phyloP scores from a whole-genome alignment of 1,140 invertebrate genomes.

The Cylas formicarius region DNA sequence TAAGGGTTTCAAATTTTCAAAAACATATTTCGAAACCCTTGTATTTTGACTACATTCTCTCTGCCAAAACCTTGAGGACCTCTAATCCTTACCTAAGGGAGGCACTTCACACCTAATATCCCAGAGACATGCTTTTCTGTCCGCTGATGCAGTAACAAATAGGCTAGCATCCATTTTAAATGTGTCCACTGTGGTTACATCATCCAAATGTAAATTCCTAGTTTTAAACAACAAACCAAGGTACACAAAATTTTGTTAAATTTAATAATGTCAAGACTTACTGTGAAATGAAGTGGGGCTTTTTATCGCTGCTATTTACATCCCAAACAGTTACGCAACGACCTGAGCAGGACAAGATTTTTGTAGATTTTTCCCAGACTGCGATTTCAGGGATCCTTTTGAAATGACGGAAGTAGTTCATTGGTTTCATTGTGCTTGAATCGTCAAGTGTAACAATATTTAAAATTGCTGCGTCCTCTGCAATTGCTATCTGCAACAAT shows the following conservation, averaged over 20 bases:
- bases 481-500: slow-evolving; percentile 25
- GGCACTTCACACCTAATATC: slow-evolving; percentile 23
- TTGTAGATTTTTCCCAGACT: slow-evolving; percentile 24
- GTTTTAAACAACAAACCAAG: slow-evolving; percentile 20
- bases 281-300: slow-evolving; percentile 16
- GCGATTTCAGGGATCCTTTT: slow-evolving; percentile 24
- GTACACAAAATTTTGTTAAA: slow-evolving; percentile 1
- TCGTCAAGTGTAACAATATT: slow-evolving; percentile 22
- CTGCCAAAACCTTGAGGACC: no score
- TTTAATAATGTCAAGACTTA: slow-evolving; percentile 7
- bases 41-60: no score
- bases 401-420: slow-evolving; percentile 19
- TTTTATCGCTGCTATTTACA: slow-evolving; percentile 15
- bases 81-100: slow-evolving; percentile 27
- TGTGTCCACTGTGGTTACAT: slow-evolving; percentile 27
- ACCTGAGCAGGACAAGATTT: slow-evolving; percentile 22
- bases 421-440: slow-evolving; percentile 12
- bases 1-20: no score
- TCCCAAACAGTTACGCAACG: slow-evolving; percentile 21
- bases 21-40: no score
- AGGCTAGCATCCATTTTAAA: slow-evolving; percentile 25
- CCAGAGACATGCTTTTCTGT: slow-evolving; percentile 31
- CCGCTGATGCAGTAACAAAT: slow-evolving; percentile 27
- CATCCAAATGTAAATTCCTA: slow-evolving; percentile 29
- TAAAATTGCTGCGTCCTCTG: slow-evolving; percentile 29